Evolutionary conservation across 2,797 vertebrate species (phyloP), one percentile per base, ranked within the genome.

Genomic region (Acipenser ruthenus): DNA sequence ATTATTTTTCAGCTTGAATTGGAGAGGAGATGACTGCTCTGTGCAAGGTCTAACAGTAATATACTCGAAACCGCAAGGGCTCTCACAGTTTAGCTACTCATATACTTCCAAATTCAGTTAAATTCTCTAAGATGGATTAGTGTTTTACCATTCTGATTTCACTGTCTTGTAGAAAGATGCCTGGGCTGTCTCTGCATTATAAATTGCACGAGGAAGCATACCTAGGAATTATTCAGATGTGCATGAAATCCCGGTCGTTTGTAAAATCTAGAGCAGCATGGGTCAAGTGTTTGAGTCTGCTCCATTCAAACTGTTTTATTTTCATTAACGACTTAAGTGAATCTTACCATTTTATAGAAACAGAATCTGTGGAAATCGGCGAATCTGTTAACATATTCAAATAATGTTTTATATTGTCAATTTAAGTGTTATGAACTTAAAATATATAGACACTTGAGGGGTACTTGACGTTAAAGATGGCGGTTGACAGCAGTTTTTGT

Each of bases 371-470:
- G 73, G 77, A 75, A 73, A 82, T 71, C 89, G 50, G 68, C 18
- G 81, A 66, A 84, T 68, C 47, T 60, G 72, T 10, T 60, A 53
- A n/a, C 12, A 64, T 78, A 73, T 65, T 68, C 78, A 68, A 76
- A 87, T 86, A 67, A 6, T 50, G n/a, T 10, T 66, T 75, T 69
- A 23, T n/a, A 67, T 23, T 62, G 70, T 52, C 6, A 37, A 62
- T 80, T 68, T 65, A 71, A 72, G 83, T 87, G 87, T 93, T 96
- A 90, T 94, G 88, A 97, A 98, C 95, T 96, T 93, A 96, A 95
- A 83, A 93, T 90, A 82, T 82, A 80, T 37, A 70, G 75, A 82
- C 81, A 82, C 83, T 84, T 79, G 81, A 79, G 72, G 74, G 65
- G 79, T 79, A 83, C 71, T 82, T 78, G 79, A 80, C 78, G 84